Conservation (phyloP, 1,140 invertebrate genomes). For the Pachypsylla venusta region DNA sequence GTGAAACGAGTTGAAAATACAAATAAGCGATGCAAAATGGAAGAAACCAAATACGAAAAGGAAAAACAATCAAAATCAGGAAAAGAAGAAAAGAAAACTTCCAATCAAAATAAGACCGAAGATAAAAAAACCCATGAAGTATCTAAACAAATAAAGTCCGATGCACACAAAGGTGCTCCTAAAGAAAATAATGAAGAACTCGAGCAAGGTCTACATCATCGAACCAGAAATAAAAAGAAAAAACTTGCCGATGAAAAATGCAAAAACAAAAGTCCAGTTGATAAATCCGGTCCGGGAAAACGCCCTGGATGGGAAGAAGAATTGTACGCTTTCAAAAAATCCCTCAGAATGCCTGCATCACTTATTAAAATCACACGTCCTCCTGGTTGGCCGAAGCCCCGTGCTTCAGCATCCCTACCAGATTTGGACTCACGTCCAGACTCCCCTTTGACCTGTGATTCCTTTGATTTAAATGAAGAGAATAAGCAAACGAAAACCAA, state of each 20-base stretch:
- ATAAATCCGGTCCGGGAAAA: constrained; percentile 38
- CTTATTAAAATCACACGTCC: constrained; percentile 51
- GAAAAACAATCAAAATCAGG: constrained; percentile 1
- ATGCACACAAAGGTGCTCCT: constrained; percentile 8
- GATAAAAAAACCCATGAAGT: constrained; percentile 12
- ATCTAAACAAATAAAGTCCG: constrained; percentile 13
- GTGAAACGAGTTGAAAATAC: constrained; percentile 15
- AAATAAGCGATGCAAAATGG: constrained; percentile 6
- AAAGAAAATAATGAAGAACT: constrained; percentile 14
- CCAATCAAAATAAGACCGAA: neutral
- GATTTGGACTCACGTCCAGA: constrained; percentile 51
- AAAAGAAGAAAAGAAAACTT: constrained; percentile 12
- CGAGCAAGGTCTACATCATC: neutral
- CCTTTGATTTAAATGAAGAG: constrained; percentile 35
- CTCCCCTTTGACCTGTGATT: constrained; percentile 45
- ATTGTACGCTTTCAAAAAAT: constrained; percentile 61
- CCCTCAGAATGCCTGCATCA: constrained; percentile 56
- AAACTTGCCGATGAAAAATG: constrained; percentile 17
- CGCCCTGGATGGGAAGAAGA: constrained; percentile 66
- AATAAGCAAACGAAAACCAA: constrained; percentile 23
- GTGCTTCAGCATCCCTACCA: constrained; percentile 52
- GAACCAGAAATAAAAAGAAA: constrained; percentile 19
- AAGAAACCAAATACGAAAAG: neutral
- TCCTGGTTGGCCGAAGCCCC: constrained; percentile 18
- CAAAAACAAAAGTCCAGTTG: constrained; percentile 7